These are phyloP conservation scores for Hydrozoanthus tunicans DNA, from an alignment of 64 coral and sea anemone species.

Conservation along the genomic window DNA sequence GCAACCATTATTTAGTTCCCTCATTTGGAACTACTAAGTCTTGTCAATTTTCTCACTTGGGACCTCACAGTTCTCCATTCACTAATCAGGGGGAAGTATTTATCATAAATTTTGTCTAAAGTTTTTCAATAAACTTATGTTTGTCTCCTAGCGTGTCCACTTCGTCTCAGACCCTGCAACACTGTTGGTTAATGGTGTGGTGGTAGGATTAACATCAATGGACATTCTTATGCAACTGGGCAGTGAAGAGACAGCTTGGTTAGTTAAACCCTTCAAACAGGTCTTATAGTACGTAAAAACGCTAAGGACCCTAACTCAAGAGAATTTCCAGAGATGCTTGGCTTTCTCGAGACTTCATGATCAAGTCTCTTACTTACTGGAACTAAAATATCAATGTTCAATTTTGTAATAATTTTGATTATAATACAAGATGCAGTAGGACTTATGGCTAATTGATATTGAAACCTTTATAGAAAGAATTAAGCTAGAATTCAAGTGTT, in stretches of 20 bases:
- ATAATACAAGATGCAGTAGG: no score
- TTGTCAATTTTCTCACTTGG: neutral
- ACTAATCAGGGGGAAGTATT: neutral
- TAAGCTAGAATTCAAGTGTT: no score
- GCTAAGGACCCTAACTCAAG: neutral
- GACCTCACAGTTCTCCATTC: neutral
- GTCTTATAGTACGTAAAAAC: neutral
- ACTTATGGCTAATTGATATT: no score
- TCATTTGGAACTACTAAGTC: neutral
- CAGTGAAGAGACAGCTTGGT: conserved; percentile 97
- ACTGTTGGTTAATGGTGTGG: conserved; percentile 79
- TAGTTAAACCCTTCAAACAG: neutral
- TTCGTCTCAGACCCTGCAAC: conserved; percentile 96
- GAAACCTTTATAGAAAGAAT: no score
- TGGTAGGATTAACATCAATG: conserved; percentile 82
- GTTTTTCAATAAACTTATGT: neutral
- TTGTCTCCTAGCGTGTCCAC: conserved; percentile 68
- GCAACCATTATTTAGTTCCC: neutral
- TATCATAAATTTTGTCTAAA: no score
- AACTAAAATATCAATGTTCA: no score
- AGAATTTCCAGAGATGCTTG: neutral
- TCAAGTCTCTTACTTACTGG: no score
- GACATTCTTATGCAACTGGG: conserved; percentile 90
- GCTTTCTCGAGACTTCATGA: no score
- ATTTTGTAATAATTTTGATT: no score